These are phyloP conservation scores for Notechis scutatus DNA, from an alignment of 2,113 vertebrate species.

Conservation along the genomic window DNA sequence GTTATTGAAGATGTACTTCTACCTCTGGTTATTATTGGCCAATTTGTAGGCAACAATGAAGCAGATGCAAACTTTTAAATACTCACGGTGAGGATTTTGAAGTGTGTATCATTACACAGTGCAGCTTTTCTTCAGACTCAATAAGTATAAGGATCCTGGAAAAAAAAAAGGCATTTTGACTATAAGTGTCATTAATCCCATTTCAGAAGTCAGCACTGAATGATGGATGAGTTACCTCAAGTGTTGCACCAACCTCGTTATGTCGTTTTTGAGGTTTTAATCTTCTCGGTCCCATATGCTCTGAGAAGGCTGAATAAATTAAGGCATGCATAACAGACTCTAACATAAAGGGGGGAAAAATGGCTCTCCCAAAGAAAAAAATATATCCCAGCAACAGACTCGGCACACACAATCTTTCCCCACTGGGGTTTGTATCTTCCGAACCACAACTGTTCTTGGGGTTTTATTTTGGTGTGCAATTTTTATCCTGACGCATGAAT, in stretches of 20 bases:
- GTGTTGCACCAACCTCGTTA: not conserved
- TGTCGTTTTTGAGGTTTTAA: not conserved
- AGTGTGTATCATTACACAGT: not conserved
- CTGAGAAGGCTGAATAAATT: not conserved
- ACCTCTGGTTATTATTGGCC: not conserved
- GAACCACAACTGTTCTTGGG: not conserved
- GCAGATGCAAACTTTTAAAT: not conserved
- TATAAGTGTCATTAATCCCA: not conserved
- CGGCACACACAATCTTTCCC: not conserved
- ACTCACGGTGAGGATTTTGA: not conserved
- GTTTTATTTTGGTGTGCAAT: not conserved
- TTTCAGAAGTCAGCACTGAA: not conserved
- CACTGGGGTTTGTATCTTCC: not conserved
- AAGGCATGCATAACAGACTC: not conserved
- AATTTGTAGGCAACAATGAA: not conserved
- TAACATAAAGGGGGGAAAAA: not conserved
- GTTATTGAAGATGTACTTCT: not conserved
- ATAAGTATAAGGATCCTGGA: not conserved
- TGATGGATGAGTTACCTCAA: not conserved
- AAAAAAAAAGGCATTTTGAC: not conserved
- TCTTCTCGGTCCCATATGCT: not conserved
- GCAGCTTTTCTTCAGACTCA: not conserved
- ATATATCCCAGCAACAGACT: not conserved
- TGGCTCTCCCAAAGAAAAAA: not conserved
- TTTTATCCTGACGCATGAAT: not conserved